phyloP scores from a whole-genome alignment of 1,140 invertebrate genomes.

The Lineus longissimus region DNA sequence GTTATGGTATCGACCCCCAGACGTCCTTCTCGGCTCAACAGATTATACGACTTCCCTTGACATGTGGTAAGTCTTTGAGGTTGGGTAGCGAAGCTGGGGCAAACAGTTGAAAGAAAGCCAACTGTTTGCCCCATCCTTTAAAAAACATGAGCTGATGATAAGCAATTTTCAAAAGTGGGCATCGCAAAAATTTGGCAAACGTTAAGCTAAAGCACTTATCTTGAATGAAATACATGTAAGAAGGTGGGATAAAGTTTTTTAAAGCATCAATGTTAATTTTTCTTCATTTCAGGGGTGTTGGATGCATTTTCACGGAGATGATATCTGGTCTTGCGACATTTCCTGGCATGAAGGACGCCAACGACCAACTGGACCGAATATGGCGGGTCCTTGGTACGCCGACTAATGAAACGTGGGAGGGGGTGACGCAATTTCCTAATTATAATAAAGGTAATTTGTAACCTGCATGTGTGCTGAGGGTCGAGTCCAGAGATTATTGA shows the following conservation, averaged over 20 bases:
- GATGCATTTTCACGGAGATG: conserved; percentile 98
- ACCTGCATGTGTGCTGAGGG: too few relatives aligned
- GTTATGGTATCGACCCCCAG: conserved; percentile 78
- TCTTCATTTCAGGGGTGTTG: conserved; percentile 78
- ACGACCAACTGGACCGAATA: conserved; percentile 95
- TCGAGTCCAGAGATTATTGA: neutral
- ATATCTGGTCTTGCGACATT: conserved; percentile 92
- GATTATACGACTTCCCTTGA: conserved; percentile 85
- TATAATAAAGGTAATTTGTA: conserved; percentile 62
- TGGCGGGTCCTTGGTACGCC: conserved; percentile 92
- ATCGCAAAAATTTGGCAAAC: neutral
- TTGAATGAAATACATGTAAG: too few relatives aligned
- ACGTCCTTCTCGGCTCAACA: conserved; percentile 92
- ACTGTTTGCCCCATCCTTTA: neutral
- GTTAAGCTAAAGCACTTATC: too few relatives aligned
- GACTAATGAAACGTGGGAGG: conserved; percentile 84
- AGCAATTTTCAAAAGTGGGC: too few relatives aligned
- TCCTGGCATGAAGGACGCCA: conserved; percentile 89
- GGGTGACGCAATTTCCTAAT: conserved; percentile 78
- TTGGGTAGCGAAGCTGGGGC: neutral
- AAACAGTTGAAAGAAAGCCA: too few relatives aligned
- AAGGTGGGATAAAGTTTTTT: too few relatives aligned
- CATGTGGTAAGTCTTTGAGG: conserved; percentile 72
- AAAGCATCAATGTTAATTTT: too few relatives aligned
- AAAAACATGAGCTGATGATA: neutral